Conservation (phyloP, 1,140 invertebrate genomes). For the Platorchestia sp. region DNA sequence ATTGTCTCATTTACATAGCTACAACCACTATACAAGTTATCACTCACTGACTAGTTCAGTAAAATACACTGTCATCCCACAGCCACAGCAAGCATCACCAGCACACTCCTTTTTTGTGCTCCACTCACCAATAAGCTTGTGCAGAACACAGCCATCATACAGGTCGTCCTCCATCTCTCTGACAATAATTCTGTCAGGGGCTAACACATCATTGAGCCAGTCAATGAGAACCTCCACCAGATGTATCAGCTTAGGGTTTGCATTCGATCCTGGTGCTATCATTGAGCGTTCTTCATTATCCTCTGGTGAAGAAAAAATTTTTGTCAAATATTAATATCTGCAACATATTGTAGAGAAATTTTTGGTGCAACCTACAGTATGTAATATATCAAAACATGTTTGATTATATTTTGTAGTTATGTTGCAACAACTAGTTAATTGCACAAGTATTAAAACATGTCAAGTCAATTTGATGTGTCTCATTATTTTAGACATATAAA, state of each 20-base stretch:
- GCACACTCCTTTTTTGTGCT: background rate
- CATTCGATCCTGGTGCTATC: constrained; percentile 89
- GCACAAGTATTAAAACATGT: background rate
- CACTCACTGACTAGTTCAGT: too few relatives aligned
- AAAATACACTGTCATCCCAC: too few relatives aligned
- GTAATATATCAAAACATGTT: background rate
- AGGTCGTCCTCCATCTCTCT: constrained; percentile 97
- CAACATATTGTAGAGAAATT: background rate
- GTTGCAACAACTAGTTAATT: background rate
- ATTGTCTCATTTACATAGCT: background rate
- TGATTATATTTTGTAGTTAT: background rate
- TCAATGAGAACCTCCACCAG: constrained; percentile 92
- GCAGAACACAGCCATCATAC: constrained; percentile 98
- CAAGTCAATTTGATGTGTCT: background rate
- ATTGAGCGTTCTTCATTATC: constrained; percentile 98
- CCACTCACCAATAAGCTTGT: constrained; percentile 88
- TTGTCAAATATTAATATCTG: background rate
- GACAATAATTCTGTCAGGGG: constrained; percentile 96
- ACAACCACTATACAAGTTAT: background rate
- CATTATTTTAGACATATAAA: background rate
- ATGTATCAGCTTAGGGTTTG: constrained; percentile 89
- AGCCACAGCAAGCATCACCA: too few relatives aligned
- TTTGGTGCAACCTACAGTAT: background rate
- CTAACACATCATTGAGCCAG: constrained; percentile 99
- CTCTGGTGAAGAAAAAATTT: constrained; percentile 74